A percentile compares a stretch with the other conserved stretches of the same genome.
Evolutionary conservation across 2,113 vertebrate genomes (phyloP).

Genomic region (Artemisiospiza belli): DNA sequence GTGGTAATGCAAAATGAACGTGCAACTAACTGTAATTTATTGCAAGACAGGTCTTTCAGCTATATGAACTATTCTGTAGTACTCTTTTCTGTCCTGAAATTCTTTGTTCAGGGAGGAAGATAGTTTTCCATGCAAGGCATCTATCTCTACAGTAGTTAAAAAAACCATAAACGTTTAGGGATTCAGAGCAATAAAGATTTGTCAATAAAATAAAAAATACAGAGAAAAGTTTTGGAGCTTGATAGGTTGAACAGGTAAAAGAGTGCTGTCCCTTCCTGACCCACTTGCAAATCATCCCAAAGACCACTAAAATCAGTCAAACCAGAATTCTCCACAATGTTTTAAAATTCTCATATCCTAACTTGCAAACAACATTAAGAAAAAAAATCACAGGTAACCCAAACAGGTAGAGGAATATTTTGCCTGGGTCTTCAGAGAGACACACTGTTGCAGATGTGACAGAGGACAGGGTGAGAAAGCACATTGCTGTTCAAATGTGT

Average conservation of each 20-base stretch:
- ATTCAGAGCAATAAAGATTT: neutral
- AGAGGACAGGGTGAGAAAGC: neutral
- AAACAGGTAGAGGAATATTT: neutral
- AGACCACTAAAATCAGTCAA: neutral
- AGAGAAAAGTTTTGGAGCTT: neutral
- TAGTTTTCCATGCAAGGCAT: neutral
- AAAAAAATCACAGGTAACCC: neutral
- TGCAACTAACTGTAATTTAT: neutral
- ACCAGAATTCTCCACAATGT: neutral
- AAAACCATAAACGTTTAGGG: neutral
- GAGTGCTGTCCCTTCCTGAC: neutral
- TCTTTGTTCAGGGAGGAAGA: neutral
- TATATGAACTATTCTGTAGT: neutral
- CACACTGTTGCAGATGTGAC: neutral
- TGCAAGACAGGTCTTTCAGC: neutral
- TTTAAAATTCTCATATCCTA: neutral
- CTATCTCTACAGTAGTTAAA: neutral
- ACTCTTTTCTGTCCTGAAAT: neutral
- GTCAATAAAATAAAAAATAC: neutral
- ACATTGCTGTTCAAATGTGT: neutral
- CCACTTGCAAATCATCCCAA: neutral
- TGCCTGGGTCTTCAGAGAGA: neutral
- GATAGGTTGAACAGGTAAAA: neutral
- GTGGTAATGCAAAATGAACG: neutral
- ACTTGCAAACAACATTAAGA: neutral